Conservation (phyloP, 2,113 vertebrate species). For the Tyto alba region DNA sequence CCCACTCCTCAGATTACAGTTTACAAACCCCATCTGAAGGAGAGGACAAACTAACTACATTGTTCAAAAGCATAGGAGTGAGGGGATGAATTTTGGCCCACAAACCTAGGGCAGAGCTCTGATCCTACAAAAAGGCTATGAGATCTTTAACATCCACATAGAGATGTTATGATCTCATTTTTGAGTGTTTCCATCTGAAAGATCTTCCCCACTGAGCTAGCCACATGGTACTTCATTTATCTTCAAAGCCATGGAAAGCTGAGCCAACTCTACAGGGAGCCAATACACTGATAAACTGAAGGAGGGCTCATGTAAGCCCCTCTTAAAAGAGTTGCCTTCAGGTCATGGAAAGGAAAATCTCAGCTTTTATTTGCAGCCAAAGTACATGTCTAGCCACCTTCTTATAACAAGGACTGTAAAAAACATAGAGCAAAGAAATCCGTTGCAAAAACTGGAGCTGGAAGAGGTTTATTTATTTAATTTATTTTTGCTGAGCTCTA, state of each 20-base stretch:
- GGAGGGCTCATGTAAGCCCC: background rate
- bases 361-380: conserved; percentile 24
- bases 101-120: background rate
- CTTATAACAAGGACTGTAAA: background rate
- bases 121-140: background rate
- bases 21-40: background rate
- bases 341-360: background rate
- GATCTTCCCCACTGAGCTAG: background rate
- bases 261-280: conserved; percentile 13
- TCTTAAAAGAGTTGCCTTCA: background rate
- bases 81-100: background rate
- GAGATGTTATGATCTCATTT: conserved; percentile 18
- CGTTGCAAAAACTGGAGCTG: background rate
- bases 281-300: background rate
- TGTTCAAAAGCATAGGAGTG: background rate
- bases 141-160: background rate
- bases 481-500: background rate
- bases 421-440: background rate
- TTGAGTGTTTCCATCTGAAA: background rate
- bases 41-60: background rate
- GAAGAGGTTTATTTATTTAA: background rate
- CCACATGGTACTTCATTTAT: conserved; percentile 16
- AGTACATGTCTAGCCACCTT: background rate
- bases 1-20: background rate
- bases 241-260: conserved; percentile 15